Evolutionary conservation across 2,888 invertebrate genomes (phyloP), one percentile per base, ranked within the genome.

Genomic region (Synergus japonicus): DNA sequence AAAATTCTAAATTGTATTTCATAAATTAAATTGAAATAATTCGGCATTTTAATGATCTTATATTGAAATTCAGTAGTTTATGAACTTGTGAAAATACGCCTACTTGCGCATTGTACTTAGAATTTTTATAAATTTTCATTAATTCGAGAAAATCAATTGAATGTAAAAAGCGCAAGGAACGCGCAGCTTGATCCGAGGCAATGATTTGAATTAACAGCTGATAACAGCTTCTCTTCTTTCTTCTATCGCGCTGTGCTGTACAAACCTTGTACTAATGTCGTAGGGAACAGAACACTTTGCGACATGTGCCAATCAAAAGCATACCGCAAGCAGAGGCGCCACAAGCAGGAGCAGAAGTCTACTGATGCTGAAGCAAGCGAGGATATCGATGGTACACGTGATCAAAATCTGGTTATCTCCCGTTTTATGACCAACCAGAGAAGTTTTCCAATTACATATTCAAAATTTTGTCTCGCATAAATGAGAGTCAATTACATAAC

Each of bases 271-370:
- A 89, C 89, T 89, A 88, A 91, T 91, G 90, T 87, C 91, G 88
- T 95, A 97, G 97, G 97, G 97, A 97, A 97, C 95, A 97, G 96
- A 95, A 97, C 97, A 90, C 95, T 96, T 92, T 97, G 97, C 93
- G 97, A 97, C 93, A 94, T 96, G 92, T 97, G 97, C 95, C 95
- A 94, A 93, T 94, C 96, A 87, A 96, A 96, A 93, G 94, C 95
- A 88, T 93, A 94, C 92, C 95, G 95, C 93, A 96, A 95, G 93
- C 91, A 91, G 91, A 93, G 94, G 88, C 93, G 94, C 83, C 92
- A 94, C 92, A 96, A 95, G 94, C 95, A 95, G 94, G 94, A 91
- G 92, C 93, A 87, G 90, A 89, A 92, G 88, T 83, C 78, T 77
- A 84, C 83, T 79, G 88, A 89, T 60, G 88, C 86, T 80, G 88